phyloP scores from a whole-genome alignment of 2,797 vertebrate species.

The Urocyon cinereoargenteus region DNA sequence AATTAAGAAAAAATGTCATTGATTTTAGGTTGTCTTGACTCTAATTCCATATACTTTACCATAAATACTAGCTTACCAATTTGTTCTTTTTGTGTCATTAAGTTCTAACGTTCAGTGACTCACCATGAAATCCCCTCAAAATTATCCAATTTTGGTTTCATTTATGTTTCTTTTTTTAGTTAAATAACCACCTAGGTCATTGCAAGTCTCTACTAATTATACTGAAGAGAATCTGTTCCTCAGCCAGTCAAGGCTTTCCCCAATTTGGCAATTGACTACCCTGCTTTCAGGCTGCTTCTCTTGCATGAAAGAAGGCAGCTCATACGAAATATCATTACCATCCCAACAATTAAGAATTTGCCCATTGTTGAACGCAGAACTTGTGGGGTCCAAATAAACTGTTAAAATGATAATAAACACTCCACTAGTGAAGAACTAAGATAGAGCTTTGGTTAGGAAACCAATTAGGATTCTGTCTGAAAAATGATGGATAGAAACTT shows the following conservation, averaged over 20 bases:
- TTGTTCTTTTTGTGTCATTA: conserved; percentile 58
- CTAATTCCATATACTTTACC: conserved; percentile 36
- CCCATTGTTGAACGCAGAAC: not conserved
- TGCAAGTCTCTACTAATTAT: conserved; percentile 56
- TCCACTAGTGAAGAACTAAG: not conserved
- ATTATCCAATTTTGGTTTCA: conserved; percentile 17
- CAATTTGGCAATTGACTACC: not conserved
- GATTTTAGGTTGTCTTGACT: not conserved
- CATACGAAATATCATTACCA: not conserved
- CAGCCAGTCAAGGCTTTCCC: conserved; percentile 1
- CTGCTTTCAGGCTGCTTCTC: conserved; percentile 19
- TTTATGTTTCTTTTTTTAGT: conserved; percentile 64
- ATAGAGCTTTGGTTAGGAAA: not conserved
- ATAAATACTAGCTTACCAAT: conserved; percentile 51
- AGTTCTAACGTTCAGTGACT: conserved; percentile 60
- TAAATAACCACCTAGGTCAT: conserved; percentile 63
- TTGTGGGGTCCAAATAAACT: not conserved
- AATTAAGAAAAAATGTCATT: not conserved
- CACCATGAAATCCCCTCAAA: conserved; percentile 52
- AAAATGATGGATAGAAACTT: not conserved
- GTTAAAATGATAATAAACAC: not conserved
- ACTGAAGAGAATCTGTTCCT: conserved; percentile 56
- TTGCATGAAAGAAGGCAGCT: not conserved
- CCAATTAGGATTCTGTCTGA: not conserved
- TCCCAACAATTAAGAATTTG: not conserved